A percentile compares a stretch with the other conserved stretches of the same genome.
phyloP scores from a whole-genome alignment of 2,113 vertebrate genomes.

The Thermophis baileyi region DNA sequence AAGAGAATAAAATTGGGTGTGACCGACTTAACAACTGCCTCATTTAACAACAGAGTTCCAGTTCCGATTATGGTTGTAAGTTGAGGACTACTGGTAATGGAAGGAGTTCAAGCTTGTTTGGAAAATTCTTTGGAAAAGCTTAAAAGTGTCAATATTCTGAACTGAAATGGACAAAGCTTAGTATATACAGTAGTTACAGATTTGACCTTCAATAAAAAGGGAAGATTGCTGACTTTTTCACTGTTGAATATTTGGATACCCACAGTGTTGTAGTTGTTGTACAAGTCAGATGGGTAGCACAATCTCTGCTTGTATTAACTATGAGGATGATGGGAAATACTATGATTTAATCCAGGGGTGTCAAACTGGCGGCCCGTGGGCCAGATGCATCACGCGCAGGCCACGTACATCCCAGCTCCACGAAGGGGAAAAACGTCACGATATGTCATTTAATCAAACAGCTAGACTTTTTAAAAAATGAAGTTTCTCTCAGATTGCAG shows the following conservation, averaged over 20 bases:
- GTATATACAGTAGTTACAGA: background rate
- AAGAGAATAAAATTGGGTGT: background rate
- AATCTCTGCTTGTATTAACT: background rate
- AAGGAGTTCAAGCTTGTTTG: background rate
- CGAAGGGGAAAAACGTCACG: no score
- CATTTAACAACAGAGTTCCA: background rate
- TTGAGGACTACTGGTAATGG: background rate
- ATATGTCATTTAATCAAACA: background rate
- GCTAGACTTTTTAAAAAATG: background rate
- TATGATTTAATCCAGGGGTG: background rate
- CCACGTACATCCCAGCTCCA: no score
- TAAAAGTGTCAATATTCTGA: background rate
- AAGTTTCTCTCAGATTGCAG: background rate
- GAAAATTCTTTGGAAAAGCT: background rate
- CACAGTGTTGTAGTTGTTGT: background rate
- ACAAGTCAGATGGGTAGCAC: background rate
- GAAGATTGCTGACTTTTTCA: background rate
- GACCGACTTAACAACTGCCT: background rate
- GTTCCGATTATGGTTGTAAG: background rate
- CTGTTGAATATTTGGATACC: background rate
- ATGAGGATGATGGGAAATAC: background rate
- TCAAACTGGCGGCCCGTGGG: no score
- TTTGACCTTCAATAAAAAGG: background rate
- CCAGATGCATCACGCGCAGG: no score
- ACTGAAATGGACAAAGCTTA: background rate